A percentile compares a stretch with the other conserved stretches of the same genome.
Evolutionary conservation across 2,888 invertebrate species (phyloP).

Genomic region (Thyatira batis): DNA sequence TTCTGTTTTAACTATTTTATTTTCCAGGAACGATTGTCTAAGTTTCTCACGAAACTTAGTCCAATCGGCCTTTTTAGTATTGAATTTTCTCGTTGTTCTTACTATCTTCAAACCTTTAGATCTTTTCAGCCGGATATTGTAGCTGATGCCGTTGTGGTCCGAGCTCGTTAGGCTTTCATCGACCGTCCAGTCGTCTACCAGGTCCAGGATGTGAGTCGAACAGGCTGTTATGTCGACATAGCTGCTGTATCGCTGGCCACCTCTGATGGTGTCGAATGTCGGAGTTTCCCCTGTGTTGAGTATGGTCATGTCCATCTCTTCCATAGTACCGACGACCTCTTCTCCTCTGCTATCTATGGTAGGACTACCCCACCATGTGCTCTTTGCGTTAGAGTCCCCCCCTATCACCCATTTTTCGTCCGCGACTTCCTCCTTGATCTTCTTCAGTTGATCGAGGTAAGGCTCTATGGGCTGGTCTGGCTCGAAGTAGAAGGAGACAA

Average conservation of each 20-base stretch:
- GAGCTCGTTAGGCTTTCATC: conserved; percentile 16
- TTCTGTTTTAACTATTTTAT: too few species aligned
- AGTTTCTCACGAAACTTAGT: conserved; percentile 16
- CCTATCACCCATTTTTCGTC: conserved; percentile 5
- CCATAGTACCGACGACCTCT: conserved; percentile 8
- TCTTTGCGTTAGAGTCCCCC: conserved; percentile 23
- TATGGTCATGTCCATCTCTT: conserved; percentile 20
- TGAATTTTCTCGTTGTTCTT: conserved; percentile 17
- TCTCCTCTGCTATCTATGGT: conserved; percentile 16
- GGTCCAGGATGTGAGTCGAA: conserved; percentile 8
- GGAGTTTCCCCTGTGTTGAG: conserved; percentile 22
- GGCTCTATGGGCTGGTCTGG: conserved; percentile 3
- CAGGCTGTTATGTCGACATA: conserved; percentile 30
- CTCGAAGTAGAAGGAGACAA: conserved; percentile 11
- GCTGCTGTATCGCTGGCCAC: conserved; percentile 17
- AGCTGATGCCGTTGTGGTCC: conserved; percentile 19
- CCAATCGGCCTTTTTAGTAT: conserved; percentile 25
- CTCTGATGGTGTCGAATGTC: conserved; percentile 17
- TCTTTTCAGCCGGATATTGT: conserved; percentile 13
- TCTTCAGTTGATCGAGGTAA: conserved; percentile 3
- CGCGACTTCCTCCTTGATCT: background rate
- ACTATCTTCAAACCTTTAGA: background rate
- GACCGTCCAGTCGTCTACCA: conserved; percentile 17
- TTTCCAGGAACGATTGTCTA: too few species aligned
- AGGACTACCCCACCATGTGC: conserved; percentile 12